Conservation (phyloP, 1,140 invertebrate species). For the Drosophila malerkotliana region DNA sequence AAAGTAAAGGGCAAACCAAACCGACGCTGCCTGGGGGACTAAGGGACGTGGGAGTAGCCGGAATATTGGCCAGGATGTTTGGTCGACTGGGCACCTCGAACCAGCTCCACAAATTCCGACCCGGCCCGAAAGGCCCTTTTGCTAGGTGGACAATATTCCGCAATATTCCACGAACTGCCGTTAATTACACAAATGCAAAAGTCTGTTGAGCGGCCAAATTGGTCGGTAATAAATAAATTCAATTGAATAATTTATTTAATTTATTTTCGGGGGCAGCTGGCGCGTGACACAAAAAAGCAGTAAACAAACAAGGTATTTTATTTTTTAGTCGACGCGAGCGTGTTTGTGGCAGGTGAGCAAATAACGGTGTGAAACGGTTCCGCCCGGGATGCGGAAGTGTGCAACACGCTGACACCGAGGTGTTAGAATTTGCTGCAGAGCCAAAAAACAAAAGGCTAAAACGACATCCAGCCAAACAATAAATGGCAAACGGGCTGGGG, state of each 20-base stretch:
- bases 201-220: constrained; percentile 68
- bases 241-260: constrained; percentile 84
- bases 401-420: constrained; percentile 66
- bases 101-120: constrained; percentile 13
- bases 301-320: constrained; percentile 48
- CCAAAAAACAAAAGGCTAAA: constrained; percentile 36
- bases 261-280: constrained; percentile 66
- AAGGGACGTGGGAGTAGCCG: background rate
- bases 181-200: constrained; percentile 82
- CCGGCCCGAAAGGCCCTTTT: constrained; percentile 15
- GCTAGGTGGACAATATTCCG: constrained; percentile 37
- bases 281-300: constrained; percentile 60
- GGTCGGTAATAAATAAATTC: constrained; percentile 83
- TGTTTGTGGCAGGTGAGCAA: constrained; percentile 60
- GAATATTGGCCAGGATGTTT: constrained; percentile 17
- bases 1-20: constrained; percentile 41
- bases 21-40: background rate
- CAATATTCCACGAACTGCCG: constrained; percentile 52
- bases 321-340: constrained; percentile 19
- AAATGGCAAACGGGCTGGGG: constrained; percentile 20
- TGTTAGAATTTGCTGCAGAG: constrained; percentile 71
- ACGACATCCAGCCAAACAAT: constrained; percentile 11
- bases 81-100: constrained; percentile 12
- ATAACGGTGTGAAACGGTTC: constrained; percentile 31
- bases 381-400: constrained; percentile 63